Evolutionary conservation across 2,797 vertebrate genomes (phyloP).

Genomic region (Neosilurus hyrtlii): DNA sequence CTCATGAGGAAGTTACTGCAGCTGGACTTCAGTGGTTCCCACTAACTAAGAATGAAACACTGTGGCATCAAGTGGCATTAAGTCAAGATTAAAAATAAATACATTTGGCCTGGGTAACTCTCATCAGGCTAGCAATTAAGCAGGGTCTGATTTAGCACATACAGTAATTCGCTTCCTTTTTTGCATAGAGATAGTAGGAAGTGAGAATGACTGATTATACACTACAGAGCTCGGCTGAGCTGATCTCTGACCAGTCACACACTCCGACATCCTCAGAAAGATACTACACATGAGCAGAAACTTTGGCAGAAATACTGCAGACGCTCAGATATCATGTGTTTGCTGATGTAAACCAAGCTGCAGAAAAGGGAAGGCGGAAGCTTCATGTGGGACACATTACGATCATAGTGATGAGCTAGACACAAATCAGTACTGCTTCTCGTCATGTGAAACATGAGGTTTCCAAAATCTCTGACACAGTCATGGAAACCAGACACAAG

Average conservation of each 20-base stretch:
- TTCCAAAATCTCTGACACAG: slow-evolving; percentile 15
- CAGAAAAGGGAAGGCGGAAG: slow-evolving; percentile 25
- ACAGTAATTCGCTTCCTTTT: slow-evolving; percentile 3
- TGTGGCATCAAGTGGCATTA: neutral
- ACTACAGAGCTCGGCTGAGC: neutral
- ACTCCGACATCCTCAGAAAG: neutral
- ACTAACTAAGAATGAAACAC: slow-evolving; percentile 33
- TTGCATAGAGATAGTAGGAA: slow-evolving; percentile 28
- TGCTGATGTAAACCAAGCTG: slow-evolving; percentile 23
- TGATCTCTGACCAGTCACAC: neutral
- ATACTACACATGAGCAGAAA: neutral
- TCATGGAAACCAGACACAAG: slow-evolving; percentile 26
- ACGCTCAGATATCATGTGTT: slow-evolving; percentile 16
- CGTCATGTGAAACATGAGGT: slow-evolving; percentile 25
- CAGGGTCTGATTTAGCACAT: slow-evolving; percentile 4
- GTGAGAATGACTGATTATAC: slow-evolving; percentile 35
- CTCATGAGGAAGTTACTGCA: slow-evolving; percentile 31
- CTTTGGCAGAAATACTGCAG: slow-evolving; percentile 9
- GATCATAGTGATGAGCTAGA: slow-evolving; percentile 21
- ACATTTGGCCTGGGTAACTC: neutral
- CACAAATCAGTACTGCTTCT: slow-evolving; percentile 25
- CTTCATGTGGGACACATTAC: slow-evolving; percentile 27
- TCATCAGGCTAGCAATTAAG: neutral
- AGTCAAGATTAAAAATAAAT: slow-evolving; percentile 36
- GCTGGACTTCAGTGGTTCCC: slow-evolving; percentile 34